Base-by-base conservation (phyloP, 2,797 vertebrate species). In the Tapera naevia region DNA sequence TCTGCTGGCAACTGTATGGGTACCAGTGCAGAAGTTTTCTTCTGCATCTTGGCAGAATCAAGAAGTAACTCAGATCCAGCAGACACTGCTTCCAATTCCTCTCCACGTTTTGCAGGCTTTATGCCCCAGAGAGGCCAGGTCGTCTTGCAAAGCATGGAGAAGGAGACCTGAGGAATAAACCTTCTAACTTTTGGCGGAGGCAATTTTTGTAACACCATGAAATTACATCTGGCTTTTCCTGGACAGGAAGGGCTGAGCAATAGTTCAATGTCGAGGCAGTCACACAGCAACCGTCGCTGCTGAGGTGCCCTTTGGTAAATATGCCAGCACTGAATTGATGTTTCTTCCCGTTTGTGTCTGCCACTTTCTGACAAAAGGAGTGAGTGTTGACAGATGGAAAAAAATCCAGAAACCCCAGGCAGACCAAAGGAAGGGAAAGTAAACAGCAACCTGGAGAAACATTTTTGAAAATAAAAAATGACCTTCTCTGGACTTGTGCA, bases 161-260 rank as follows among this genome's bases (percentile, higher is more conserved):
- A 91, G 61, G 60, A 65, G 78, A 81, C 65, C 83, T 4, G 39
- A 78, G 83, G 65, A 85, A 85, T 18, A 80, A 73, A 37, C 58
- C 50, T 62, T 39, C 84, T 43, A 86, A 80, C 61, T 85, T 92
- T 28, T 71, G 88, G 67, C 83, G 61, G 51, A 91, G 70, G 91
- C 57, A 83, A 62, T 93, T 94, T 91, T 58, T 85, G 60, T 88
- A 85, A 93, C 91, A 37, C 69, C 88, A 75, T 65, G 78, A 86
- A 93, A 97, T 95, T 85, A 69, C 21, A 11, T 78, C 43, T 7
- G 24, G 83, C 86, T 93, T 74, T 90, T 82, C 74, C 46, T 69
- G 60, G 69, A 21, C 23, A 76, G 76, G 81, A 37, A 73, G 45
- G 64, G 76, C 61, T 0, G 7, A 78, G 87, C 64, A 17, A 50